These are phyloP conservation scores for Cephus pulcher DNA, from an alignment of 2,888 invertebrate species.

Conservation along the genomic window DNA sequence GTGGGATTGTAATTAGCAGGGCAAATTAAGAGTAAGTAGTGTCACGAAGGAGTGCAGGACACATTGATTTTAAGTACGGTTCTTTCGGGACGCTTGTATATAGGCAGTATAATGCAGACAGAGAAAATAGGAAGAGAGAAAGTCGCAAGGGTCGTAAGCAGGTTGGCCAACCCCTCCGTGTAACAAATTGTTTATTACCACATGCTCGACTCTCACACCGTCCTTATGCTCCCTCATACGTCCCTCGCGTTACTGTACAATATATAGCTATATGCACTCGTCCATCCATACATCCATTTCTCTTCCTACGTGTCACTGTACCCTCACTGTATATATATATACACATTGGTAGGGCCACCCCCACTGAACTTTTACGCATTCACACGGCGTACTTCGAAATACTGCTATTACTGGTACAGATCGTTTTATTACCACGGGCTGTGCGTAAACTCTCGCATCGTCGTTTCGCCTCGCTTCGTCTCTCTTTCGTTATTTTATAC, in stretches of 20 bases:
- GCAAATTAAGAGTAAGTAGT: no score
- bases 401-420: constrained; percentile 35
- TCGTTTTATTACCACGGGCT: constrained; percentile 47
- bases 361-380: constrained; percentile 21
- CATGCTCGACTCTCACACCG: constrained; percentile 51
- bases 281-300: background rate
- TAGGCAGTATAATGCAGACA: background rate
- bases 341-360: background rate
- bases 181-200: constrained; percentile 60
- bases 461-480: constrained; percentile 1
- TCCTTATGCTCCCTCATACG: constrained; percentile 22
- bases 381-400: constrained; percentile 31
- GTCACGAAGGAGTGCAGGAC: no score
- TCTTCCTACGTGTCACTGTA: background rate
- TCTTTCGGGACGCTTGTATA: no score
- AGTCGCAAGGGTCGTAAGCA: background rate
- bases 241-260: background rate
- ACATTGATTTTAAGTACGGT: no score
- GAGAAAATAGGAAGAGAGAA: background rate
- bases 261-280: constrained; percentile 29
- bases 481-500: constrained; percentile 24
- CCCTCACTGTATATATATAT: background rate
- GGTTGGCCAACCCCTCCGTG: constrained; percentile 37
- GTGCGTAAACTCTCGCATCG: constrained; percentile 38
- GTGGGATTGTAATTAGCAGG: no score